These are phyloP conservation scores for Odontamblyopus lacepedii DNA, from an alignment of 2,797 vertebrate genomes.

Conservation along the genomic window DNA sequence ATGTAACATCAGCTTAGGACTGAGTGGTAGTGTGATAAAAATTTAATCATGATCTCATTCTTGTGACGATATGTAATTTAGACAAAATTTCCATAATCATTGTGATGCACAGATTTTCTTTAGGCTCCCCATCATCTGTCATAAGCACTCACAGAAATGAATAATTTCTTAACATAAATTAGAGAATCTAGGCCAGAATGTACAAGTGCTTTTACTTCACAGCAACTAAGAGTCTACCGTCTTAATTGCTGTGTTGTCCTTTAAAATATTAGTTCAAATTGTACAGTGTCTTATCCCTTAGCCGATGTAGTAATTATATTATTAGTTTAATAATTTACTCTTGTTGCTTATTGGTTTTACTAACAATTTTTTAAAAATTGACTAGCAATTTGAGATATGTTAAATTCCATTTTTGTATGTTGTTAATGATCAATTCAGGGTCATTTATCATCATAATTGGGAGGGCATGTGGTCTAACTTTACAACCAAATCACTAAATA, in stretches of 20 bases:
- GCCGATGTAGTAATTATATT: not conserved
- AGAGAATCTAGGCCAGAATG: conserved; percentile 5
- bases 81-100: not conserved
- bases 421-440: not conserved
- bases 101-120: too few species aligned
- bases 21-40: too few species aligned
- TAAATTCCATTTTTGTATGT: too few species aligned
- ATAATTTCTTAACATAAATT: conserved; percentile 24
- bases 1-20: not conserved
- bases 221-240: not conserved
- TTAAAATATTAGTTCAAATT: not conserved
- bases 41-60: too few species aligned
- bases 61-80: not conserved
- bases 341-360: not conserved
- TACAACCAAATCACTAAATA: not conserved
- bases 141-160: conserved; percentile 9
- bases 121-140: not conserved
- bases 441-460: not conserved
- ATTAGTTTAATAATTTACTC: not conserved
- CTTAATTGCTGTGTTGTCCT: not conserved
- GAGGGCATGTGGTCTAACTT: not conserved
- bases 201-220: conserved; percentile 6
- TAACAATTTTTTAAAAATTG: too few species aligned
- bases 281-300: not conserved
- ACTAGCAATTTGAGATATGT: not conserved